Base-by-base conservation (phyloP, 2,113 vertebrate genomes). In the Thamnophis sirtalis region DNA sequence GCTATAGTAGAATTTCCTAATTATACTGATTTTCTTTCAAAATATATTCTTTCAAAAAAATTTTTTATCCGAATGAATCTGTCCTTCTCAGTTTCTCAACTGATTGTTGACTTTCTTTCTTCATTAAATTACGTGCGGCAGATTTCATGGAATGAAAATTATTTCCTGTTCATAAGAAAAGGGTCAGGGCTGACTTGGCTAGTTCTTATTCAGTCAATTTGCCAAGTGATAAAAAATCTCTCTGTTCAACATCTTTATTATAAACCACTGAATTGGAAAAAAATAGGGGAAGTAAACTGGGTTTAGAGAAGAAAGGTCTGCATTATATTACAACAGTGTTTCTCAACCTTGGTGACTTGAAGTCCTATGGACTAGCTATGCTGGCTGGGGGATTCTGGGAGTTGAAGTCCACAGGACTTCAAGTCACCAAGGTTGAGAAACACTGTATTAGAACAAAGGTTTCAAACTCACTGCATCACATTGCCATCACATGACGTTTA, bases 21-120 rank as follows among this genome's bases (percentile, higher is more conserved):
- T 91, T 90, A 56, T 58, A 26, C 87, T 90, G 28, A 87, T 95
- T 95, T 85, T 94, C 48, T 84, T 86, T 89, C n/a, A 86, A 86
- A 60, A 89, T 91, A 54, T 19, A 55, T 5, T 55, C 54, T 55
- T 55, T 55, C 53, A 5, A 55, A n/a, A 24, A 51, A 49, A 91
- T 95, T 63, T 93, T 24, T 91, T 84, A 86, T 51, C 91, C 51
- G 48, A 95, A 91, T 91, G 88, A 94, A 93, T 33, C 90, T 93
- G 91, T 48, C 89, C 17, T 43, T 0, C 0, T 87, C 48, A 15
- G 68, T 93, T 73, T 60, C 91, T 93, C 80, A 51, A 43, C 3
- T 80, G 73, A 43, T 80, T 43, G 33, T 38, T 43, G 73, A 80
- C 33, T 17, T 80, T 43, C 33, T 80, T 43, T 43, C 73, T 80